Base-by-base conservation (phyloP, 2,888 invertebrate genomes). In the Biston betularia region DNA sequence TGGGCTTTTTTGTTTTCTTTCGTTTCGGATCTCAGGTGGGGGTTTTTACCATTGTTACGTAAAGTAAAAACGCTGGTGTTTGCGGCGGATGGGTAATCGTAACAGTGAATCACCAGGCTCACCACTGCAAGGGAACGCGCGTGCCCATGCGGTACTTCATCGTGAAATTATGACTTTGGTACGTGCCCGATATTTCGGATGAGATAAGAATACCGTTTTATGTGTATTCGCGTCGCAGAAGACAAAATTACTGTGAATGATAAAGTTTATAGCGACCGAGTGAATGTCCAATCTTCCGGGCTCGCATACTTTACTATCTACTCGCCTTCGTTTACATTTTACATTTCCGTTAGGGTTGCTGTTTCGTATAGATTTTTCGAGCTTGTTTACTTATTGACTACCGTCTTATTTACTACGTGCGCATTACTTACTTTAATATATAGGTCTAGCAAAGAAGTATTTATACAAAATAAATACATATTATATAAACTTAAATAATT, bases 161-260 rank as follows among this genome's bases (percentile, higher is more conserved):
- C 84, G 81, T 87, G 85, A 79, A 92, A 89, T 89, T 92, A 92
- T 90, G 89, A 88, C 82, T 90, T 89, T 89, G 78, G 79, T 84
- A 91, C 92, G 92, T 92, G 92, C 89, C 80, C 86, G 89, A 92
- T 91, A 88, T 90, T 86, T 82, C 73, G 77, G 85, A 89, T 85
- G 87, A 90, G 92, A 91, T 92, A 90, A 89, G 86, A 86, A 87
- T 88, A 86, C 83, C 83, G 81, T 85, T 87, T 87, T 85, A 83
- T 89, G 84, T 85, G 81, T 88, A 86, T 87, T 83, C 79, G 76
- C 82, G 84, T 84, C 84, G 82, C 85, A 89, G 82, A 80, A 82
- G 79, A 79, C 80, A 79, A 80, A 87, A 87, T 87, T 85, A 85
- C 82, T 79, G 75, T 76, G 82, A 82, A 84, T 81, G 77, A 77